These are phyloP conservation scores for Panurus biarmicus DNA, from an alignment of 2,113 vertebrate genomes.

Conservation along the genomic window DNA sequence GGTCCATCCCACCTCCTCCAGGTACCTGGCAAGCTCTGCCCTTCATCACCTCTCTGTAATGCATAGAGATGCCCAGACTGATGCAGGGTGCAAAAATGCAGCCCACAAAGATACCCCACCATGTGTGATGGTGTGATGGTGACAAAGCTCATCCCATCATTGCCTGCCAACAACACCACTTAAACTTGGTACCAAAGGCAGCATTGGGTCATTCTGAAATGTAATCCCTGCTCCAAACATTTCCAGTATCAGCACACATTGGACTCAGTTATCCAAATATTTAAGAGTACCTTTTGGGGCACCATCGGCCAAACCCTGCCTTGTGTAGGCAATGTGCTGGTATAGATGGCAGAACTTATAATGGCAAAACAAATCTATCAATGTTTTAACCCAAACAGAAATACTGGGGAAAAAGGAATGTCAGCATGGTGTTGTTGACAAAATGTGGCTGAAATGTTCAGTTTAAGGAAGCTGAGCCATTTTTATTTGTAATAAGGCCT, in stretches of 20 bases:
- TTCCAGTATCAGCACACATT: not conserved
- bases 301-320: not conserved
- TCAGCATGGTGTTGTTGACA: not conserved
- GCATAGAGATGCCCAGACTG: accelerated
- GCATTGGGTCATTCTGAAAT: not conserved
- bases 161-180: not conserved
- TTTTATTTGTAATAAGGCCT: not conserved
- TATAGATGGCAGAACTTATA: not conserved
- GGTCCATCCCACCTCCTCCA: not conserved
- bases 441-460: not conserved
- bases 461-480: not conserved
- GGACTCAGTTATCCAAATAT: not conserved
- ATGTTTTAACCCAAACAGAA: not conserved
- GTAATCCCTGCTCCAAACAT: not conserved
- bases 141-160: not conserved
- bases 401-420: not conserved
- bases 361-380: not conserved
- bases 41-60: not conserved
- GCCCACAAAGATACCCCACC: not conserved
- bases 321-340: not conserved
- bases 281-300: not conserved
- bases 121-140: no score
- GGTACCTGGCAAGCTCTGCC: not conserved
- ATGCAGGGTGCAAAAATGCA: accelerated
- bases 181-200: not conserved